These are phyloP conservation scores for Pteruthius melanotis DNA, from an alignment of 2,113 vertebrate species.

Conservation along the genomic window DNA sequence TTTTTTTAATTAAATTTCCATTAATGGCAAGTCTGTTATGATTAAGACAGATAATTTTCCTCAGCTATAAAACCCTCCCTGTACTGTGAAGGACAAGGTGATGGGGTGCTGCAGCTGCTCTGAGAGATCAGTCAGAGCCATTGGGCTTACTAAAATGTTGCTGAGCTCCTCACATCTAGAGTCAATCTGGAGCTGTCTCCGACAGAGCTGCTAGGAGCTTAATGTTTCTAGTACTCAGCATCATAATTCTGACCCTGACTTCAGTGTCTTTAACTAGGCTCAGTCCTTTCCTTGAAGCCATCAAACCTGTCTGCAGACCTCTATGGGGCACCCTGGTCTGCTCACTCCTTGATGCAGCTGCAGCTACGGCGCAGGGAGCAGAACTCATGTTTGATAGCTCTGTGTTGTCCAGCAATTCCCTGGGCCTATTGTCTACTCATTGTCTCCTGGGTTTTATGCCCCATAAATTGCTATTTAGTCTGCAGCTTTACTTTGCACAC, in stretches of 20 bases:
- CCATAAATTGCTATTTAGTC: background rate
- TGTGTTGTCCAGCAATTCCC: background rate
- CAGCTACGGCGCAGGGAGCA: fast-evolving
- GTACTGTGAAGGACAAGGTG: background rate
- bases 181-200: background rate
- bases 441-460: background rate
- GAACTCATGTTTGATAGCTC: background rate
- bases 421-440: background rate
- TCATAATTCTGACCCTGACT: background rate
- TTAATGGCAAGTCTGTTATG: background rate
- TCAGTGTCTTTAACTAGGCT: background rate
- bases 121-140: background rate
- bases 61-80: background rate
- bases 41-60: background rate
- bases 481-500: background rate
- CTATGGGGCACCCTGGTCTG: background rate
- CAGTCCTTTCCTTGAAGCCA: background rate
- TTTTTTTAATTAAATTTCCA: background rate
- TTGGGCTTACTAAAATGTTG: background rate
- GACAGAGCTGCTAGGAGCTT: background rate
- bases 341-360: background rate
- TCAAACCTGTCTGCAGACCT: background rate
- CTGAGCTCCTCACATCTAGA: background rate
- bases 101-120: background rate
- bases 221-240: background rate